Conservation (phyloP, 2,888 invertebrate genomes). For the Pegoplata infirma region DNA sequence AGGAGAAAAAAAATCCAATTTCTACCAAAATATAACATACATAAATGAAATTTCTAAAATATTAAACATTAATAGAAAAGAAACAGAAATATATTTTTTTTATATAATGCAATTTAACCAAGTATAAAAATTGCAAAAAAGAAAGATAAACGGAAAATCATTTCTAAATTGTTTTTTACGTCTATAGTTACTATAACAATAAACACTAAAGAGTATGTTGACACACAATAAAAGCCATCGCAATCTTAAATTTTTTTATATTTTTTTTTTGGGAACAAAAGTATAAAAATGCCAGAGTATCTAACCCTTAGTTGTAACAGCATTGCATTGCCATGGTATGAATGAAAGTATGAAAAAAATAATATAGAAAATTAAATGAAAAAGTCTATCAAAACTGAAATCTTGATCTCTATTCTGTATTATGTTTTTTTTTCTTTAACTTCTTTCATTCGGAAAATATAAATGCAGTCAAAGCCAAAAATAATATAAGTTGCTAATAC, state of each 20-base stretch:
- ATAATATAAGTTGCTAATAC: constrained; percentile 41
- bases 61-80: constrained; percentile 64
- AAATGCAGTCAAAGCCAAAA: constrained; percentile 56
- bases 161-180: constrained; percentile 51
- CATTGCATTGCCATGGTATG: no score
- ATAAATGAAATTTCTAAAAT: no score
- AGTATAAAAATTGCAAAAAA: constrained; percentile 27
- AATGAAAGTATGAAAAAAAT: constrained; percentile 2
- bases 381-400: constrained; percentile 61
- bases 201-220: constrained; percentile 61
- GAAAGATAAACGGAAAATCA: constrained; percentile 39
- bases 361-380: constrained; percentile 57
- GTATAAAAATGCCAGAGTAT: constrained; percentile 14
- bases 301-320: constrained; percentile 9
- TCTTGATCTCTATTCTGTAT: constrained; percentile 52
- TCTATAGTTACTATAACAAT: constrained; percentile 57
- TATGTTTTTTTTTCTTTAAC: not conserved
- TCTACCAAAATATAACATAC: no score
- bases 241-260: constrained; percentile 39
- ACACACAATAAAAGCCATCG: constrained; percentile 61
- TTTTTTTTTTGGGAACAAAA: constrained; percentile 1
- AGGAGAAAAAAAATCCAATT: no score
- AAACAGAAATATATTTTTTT: constrained; percentile 25
- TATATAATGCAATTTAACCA: constrained; percentile 62
- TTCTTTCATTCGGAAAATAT: constrained; percentile 3